Conservation (phyloP, 1,140 invertebrate genomes). For the Nasonia vitripennis region DNA sequence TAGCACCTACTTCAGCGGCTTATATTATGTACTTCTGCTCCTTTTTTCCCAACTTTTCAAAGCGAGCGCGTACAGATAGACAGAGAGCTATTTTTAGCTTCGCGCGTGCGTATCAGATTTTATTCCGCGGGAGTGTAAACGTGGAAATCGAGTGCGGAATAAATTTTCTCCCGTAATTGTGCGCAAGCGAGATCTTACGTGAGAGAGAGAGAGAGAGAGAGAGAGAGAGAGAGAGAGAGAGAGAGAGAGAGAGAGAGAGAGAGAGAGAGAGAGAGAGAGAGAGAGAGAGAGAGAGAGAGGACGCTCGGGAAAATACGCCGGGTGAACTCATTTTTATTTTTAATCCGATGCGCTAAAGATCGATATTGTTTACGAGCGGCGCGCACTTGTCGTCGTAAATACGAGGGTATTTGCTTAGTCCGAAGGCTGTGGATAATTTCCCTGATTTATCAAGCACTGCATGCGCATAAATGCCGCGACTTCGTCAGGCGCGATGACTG, state of each 20-base stretch:
- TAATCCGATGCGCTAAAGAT: background rate
- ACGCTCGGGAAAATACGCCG: background rate
- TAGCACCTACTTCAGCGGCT: background rate
- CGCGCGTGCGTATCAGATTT: conserved; percentile 1
- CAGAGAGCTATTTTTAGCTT: conserved; percentile 18
- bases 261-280: too few species aligned
- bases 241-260: too few species aligned
- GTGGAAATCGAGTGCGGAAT: background rate
- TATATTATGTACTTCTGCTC: background rate
- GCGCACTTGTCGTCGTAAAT: background rate
- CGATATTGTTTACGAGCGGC: too few species aligned
- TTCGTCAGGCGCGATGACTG: too few species aligned
- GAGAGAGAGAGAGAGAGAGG: too few species aligned
- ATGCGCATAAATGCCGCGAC: background rate
- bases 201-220: too few species aligned
- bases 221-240: too few species aligned
- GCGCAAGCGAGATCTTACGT: background rate
- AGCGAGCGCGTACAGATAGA: background rate
- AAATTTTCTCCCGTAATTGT: background rate
- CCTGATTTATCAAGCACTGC: background rate
- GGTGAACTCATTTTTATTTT: conserved; percentile 3
- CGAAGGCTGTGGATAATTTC: background rate
- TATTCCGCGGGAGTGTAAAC: background rate
- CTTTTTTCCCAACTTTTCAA: background rate
- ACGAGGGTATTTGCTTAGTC: background rate